Conservation (phyloP, 2,113 vertebrate species). For the Psittacara wagleri region DNA sequence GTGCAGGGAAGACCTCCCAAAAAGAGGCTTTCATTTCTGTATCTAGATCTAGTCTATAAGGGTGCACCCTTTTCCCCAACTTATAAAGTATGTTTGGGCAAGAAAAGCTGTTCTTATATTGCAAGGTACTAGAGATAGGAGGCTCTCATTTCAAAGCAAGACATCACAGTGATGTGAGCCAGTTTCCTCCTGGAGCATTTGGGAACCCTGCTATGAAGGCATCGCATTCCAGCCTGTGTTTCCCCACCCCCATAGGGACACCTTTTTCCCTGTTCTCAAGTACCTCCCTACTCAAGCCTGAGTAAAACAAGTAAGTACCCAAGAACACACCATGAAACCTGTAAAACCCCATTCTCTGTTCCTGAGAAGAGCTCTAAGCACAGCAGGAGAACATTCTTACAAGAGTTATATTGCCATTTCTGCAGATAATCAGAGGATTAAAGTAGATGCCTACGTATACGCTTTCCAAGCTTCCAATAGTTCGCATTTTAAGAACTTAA, state of each 20-base stretch:
- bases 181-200: not conserved
- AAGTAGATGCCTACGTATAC: not conserved
- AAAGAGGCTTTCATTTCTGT: not conserved
- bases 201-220: not conserved
- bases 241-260: not conserved
- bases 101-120: not conserved
- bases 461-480: not conserved
- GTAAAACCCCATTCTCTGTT: not conserved
- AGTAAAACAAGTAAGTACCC: not conserved
- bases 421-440: not conserved
- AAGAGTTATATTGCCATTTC: not conserved
- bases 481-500: not conserved
- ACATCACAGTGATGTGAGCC: not conserved
- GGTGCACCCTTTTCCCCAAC: not conserved
- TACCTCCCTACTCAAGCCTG: not conserved
- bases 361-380: not conserved
- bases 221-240: not conserved
- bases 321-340: not conserved
- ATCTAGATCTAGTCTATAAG: not conserved
- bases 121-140: not conserved
- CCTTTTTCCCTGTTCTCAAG: not conserved
- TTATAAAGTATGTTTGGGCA: not conserved
- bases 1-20: not conserved
- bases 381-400: not conserved
- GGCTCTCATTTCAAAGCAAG: not conserved